Base-by-base conservation (phyloP, 2,113 vertebrate species). In the Cheilinus undulatus region DNA sequence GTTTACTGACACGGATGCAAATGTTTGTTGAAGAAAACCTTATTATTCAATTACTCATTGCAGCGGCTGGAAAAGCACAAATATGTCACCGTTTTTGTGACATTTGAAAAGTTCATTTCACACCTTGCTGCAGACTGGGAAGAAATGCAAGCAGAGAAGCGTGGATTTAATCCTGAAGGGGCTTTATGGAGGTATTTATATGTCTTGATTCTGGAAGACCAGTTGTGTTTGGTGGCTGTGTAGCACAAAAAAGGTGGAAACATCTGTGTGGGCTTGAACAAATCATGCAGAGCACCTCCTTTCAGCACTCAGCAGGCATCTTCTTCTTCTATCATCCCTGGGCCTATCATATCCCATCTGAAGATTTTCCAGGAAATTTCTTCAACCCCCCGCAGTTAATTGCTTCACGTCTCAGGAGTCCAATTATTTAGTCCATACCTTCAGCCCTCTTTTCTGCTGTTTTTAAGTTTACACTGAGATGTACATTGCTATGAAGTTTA, bases 341-440 rank as follows among this genome's bases (percentile, higher is more conserved):
- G 5, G 20, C 62, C 76, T 74, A 82, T 84, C 80, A 75, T 26
- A 46, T 69, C 13, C 28, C 24, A 23, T 69, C 58, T 58, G 69
- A 83, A 40, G 70, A 61, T 48, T 84, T 74, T 76, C 69, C 66
- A 84, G 42, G 52, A 69, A 75, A 78, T 80, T 53, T 57, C 60
- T 63, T 56, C 27, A 15, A 10, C 30, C 22, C 42, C 49, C 57
- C 22, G 22, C 40, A 68, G 69, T 58, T 82, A 69, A 86, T 59
- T 67, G 30, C 66, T 30, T 73, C 49, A 43, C 24, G 67, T 80
- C 82, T 76, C 76, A 58, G 9, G 48, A 73, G 84, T 61, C 77
- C 75, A 88, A 89, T 88, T 91, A 90, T 49, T 36, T 27, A 56
- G 45, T 78, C 24, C 57, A 42, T 82, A 73, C 61, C 28, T 54